phyloP scores from a whole-genome alignment of 1,140 invertebrate species.

The Aplysia californica region DNA sequence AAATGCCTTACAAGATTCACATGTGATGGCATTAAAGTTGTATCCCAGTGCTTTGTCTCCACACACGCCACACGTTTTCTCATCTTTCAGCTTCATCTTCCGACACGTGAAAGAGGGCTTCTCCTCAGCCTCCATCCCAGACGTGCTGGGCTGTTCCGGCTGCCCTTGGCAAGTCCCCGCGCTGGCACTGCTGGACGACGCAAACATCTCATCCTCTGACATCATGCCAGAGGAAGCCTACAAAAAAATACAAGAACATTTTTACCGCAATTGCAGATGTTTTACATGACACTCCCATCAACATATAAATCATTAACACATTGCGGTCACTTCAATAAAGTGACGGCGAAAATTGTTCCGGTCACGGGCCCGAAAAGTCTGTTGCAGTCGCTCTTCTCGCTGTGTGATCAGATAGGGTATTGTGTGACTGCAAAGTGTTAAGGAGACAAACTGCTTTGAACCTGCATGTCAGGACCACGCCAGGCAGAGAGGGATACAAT shows the following conservation, averaged over 20 bases:
- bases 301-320: too few species aligned
- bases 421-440: too few species aligned
- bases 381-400: too few species aligned
- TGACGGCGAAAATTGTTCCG: too few species aligned
- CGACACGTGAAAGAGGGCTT: background rate
- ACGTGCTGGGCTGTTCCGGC: background rate
- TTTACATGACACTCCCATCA: too few species aligned
- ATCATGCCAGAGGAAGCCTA: conserved; percentile 23
- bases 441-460: too few species aligned
- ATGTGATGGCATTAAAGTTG: conserved; percentile 97
- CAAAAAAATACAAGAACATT: background rate
- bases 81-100: conserved; percentile 39
- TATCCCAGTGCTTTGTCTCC: conserved; percentile 92
- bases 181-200: background rate
- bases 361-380: too few species aligned
- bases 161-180: background rate
- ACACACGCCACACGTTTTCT: conserved; percentile 75
- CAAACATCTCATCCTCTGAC: conserved; percentile 27
- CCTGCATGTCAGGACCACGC: too few species aligned
- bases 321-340: too few species aligned
- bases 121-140: background rate
- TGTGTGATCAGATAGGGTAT: too few species aligned
- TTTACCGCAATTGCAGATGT: background rate
- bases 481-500: too few species aligned
- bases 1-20: conserved; percentile 97